Base-by-base conservation (phyloP, 2,888 invertebrate genomes). In the Pammene aurita region DNA sequence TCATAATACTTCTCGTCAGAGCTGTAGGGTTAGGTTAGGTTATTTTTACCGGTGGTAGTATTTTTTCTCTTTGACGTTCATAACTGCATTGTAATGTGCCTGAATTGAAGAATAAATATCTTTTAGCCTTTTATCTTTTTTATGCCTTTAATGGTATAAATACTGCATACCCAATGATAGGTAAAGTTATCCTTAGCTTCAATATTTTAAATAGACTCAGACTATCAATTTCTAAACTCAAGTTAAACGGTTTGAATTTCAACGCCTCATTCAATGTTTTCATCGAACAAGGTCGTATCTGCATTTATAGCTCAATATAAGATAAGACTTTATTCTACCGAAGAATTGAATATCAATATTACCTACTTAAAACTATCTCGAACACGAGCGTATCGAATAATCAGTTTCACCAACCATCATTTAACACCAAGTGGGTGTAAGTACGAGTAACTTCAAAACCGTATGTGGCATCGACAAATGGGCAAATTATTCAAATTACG, bases 401-500 rank as follows among this genome's bases (percentile, higher is more conserved):
- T 71, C 67, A 72, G 72, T 72, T 65, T 66, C 58, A 74, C 63
- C 68, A 58, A 69, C 65, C 66, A 34, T 65, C 64, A 57, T 42
- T 56, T 58, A 67, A 70, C 63, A 60, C 67, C 69, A 73, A 73
- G 72, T 74, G 70, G 74, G 75, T 74, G 73, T 76, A 73, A 71
- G 76, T n/a, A n/a, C n/a, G n/a, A n/a, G n/a, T 78, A 78, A 78
- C 83, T 80, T 82, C 78, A 82, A 83, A 44, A 86, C 85, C 80
- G 82, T 82, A 81, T 75, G 78, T 78, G 78, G 78, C 78, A 80
- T 83, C 81, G 78, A 86, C 80, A 85, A 85, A 88, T 85, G 80
- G 84, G 75, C 77, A 80, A 85, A 87, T 87, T 87, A 87, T 89
- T 88, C 81, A 85, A 88, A 88, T 87, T 76, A 78, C 52, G 44